phyloP scores from a whole-genome alignment of 2,888 invertebrate species.

The Lysandra bellargus region DNA sequence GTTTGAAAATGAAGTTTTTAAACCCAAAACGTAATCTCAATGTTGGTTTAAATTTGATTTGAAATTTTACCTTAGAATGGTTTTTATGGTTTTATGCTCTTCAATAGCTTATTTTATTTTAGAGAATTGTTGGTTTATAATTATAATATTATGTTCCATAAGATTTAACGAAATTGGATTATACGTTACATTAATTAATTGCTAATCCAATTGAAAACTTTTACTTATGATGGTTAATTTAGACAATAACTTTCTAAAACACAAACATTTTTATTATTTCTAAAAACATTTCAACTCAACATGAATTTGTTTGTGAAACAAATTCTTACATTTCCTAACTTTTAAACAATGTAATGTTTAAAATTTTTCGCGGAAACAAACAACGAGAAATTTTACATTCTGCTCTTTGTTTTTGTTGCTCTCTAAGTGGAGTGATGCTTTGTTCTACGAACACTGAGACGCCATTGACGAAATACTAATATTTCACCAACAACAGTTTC shows the following conservation, averaged over 20 bases:
- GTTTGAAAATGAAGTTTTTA: conserved; percentile 3
- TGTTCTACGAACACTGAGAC: conserved; percentile 22
- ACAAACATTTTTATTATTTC: not conserved
- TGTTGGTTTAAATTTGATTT: not conserved
- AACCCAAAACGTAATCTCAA: not conserved
- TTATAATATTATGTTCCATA: no score
- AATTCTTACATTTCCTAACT: conserved; percentile 6
- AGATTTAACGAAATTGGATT: no score
- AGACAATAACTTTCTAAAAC: no score
- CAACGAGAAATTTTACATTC: conserved; percentile 5
- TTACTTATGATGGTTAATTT: no score
- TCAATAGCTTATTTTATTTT: not conserved
- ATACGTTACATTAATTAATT: no score
- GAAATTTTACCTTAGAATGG: not conserved
- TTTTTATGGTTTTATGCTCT: not conserved
- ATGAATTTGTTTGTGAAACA: not conserved
- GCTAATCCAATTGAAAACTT: no score
- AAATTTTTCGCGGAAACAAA: conserved; percentile 6
- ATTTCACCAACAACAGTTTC: conserved; percentile 25
- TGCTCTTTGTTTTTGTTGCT: conserved; percentile 14
- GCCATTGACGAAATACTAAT: conserved; percentile 26
- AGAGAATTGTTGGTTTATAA: no score
- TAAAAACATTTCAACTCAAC: not conserved
- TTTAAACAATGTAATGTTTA: conserved; percentile 13
- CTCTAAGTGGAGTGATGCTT: conserved; percentile 23